Percentiles rank a stretch among this genome's conserved stretches.
phyloP scores from a whole-genome alignment of 2,888 invertebrate genomes.

The Noctua fimbriata region DNA sequence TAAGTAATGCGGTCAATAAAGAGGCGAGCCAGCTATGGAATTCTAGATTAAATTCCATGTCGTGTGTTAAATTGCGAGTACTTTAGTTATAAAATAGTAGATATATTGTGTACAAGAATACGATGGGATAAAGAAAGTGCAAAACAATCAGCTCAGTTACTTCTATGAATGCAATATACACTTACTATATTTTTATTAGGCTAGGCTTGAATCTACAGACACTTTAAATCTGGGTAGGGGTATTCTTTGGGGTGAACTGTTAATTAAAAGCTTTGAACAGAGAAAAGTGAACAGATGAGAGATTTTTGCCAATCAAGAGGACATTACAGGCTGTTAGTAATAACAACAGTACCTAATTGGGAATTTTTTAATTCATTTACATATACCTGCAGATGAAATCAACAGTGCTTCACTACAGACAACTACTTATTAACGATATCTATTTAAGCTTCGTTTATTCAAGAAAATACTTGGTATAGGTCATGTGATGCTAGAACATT shows the following conservation, averaged over 20 bases:
- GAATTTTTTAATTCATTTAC: not conserved
- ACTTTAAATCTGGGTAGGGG: not conserved
- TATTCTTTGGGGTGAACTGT: not conserved
- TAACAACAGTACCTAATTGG: not conserved
- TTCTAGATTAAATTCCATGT: slow-evolving; percentile 78
- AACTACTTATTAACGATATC: not conserved
- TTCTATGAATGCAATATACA: not conserved
- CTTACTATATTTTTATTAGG: not conserved
- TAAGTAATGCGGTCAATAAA: slow-evolving; percentile 75
- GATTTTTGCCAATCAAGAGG: too few species aligned
- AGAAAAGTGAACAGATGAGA: too few species aligned
- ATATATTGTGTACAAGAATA: slow-evolving; percentile 64
- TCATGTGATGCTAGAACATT: not conserved
- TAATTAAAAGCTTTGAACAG: not conserved
- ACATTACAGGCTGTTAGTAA: not conserved
- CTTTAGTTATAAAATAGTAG: slow-evolving; percentile 65
- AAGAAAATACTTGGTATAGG: not conserved
- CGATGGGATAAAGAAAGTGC: slow-evolving; percentile 58
- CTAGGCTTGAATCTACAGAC: not conserved
- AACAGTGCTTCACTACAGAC: not conserved
- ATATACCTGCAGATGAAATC: not conserved
- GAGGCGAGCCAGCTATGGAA: slow-evolving; percentile 62
- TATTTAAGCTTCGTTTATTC: not conserved
- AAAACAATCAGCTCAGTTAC: slow-evolving; percentile 73
- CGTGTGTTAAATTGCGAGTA: slow-evolving; percentile 73